These are phyloP conservation scores for Apocrypta bakeri DNA, from an alignment of 1,140 invertebrate genomes.

Conservation along the genomic window DNA sequence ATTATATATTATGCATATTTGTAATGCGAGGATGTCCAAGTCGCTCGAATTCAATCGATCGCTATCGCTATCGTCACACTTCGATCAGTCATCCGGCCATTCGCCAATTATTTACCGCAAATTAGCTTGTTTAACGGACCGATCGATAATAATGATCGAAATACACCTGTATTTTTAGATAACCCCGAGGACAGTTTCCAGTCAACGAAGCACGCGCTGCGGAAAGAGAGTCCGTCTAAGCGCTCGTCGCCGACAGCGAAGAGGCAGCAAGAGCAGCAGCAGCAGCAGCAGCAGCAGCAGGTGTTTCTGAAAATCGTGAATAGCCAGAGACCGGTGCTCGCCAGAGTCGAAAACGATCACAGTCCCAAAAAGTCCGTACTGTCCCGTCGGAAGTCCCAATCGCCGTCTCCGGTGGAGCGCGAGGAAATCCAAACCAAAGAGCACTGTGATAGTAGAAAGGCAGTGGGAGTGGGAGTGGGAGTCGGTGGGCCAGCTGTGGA, in stretches of 20 bases:
- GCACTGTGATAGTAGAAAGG: constrained; percentile 36
- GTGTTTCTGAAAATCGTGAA: constrained; percentile 57
- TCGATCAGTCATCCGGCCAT: too few species aligned
- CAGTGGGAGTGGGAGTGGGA: too few species aligned
- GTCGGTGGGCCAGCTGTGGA: too few species aligned
- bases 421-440: constrained; percentile 53
- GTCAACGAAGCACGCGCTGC: not conserved
- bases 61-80: too few species aligned
- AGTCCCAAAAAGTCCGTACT: not conserved
- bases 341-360: constrained; percentile 58
- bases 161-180: constrained; percentile 25
- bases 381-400: not conserved
- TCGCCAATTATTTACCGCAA: too few species aligned
- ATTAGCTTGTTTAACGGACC: too few species aligned
- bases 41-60: too few species aligned
- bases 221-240: not conserved
- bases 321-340: constrained; percentile 57
- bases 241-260: not conserved
- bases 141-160: too few species aligned
- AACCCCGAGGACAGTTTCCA: constrained; percentile 54
- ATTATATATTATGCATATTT: too few species aligned
- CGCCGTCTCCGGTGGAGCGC: not conserved
- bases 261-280: constrained; percentile 46
- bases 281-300: constrained; percentile 58
- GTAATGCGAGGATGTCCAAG: too few species aligned